Evolutionary conservation across 2,113 vertebrate genomes (phyloP).

Genomic region (Triplophysa tibetana): DNA sequence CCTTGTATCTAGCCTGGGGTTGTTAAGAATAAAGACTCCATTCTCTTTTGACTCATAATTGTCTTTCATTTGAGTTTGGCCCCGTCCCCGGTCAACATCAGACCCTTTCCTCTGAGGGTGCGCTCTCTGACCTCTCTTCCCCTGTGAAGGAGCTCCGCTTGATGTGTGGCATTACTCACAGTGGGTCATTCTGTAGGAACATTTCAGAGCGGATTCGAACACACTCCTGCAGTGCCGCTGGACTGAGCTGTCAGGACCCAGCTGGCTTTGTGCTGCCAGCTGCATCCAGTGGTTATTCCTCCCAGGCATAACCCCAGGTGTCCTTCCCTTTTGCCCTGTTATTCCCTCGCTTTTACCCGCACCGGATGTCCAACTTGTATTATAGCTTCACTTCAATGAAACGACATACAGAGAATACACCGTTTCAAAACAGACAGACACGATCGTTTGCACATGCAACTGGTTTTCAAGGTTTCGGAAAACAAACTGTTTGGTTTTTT

Average conservation of each 20-base stretch:
- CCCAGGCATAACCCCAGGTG: constrained; percentile 59
- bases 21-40: constrained; percentile 57
- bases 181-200: constrained; percentile 33
- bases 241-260: constrained; percentile 55
- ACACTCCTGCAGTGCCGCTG: constrained; percentile 50
- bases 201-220: constrained; percentile 45
- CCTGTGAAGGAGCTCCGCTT: constrained; percentile 23
- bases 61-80: constrained; percentile 42
- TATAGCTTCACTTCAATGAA: constrained; percentile 29
- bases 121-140: constrained; percentile 58
- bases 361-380: constrained; percentile 41
- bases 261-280: constrained; percentile 30
- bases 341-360: constrained; percentile 39
- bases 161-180: constrained; percentile 49
- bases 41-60: constrained; percentile 36
- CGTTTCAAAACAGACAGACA: background rate
- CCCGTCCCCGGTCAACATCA: background rate
- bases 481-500: background rate
- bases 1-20: constrained; percentile 38
- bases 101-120: constrained; percentile 45
- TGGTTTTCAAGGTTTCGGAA: background rate
- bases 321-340: constrained; percentile 53
- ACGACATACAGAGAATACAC: constrained; percentile 21
- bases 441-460: constrained; percentile 28
- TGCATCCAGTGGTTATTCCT: constrained; percentile 54